Evolutionary conservation across 2,113 vertebrate genomes (phyloP), one percentile per base, ranked within the genome.

Genomic region (Tupaia chinensis): DNA sequence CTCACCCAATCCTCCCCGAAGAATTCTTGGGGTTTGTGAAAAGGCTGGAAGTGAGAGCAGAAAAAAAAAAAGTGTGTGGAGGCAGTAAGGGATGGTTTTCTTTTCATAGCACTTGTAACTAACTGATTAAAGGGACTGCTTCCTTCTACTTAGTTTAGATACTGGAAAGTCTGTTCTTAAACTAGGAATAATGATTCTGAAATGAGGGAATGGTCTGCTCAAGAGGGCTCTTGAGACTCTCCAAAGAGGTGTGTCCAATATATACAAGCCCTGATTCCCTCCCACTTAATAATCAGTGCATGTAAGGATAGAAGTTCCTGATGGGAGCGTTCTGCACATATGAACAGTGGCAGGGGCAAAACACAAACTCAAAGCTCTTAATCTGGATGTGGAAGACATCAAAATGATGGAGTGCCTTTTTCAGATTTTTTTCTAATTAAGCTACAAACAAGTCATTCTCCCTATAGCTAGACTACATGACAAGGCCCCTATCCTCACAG

Each of bases 11-110:
- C 60, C 34, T 86, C 77, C 93, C 78, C 23, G 44, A 5, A 85
- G 76, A 32, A 60, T 68, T n/a, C 68, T 90, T 73, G 29, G 17
- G 98, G 82, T 93, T 96, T 53, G 72, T 6, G 9, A 87, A 86
- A 93, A 89, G 79, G 66, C 63, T 80, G 87, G n/a, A 78, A 83
- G 20, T 34, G 68, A 90, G 56, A 58, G 29, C 25, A 56, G 61
- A 7, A 23, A 32, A 5, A 68, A 34, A 32, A 0, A 44, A 44
- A 44, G 44, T 44, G 44, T 44, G 44, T 44, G 44, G 44, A 44
- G 44, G 17, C 58, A 74, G 25, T 2, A 83, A 79, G 74, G 60
- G 29, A n/a, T 8, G 34, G 22, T 63, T 60, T 95, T 74, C 88
- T 78, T 78, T 65, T 32, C 22, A 32, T 9, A 12, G 81, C 66